Conservation (phyloP, 2,888 invertebrate genomes). For the Tinea semifulvella region DNA sequence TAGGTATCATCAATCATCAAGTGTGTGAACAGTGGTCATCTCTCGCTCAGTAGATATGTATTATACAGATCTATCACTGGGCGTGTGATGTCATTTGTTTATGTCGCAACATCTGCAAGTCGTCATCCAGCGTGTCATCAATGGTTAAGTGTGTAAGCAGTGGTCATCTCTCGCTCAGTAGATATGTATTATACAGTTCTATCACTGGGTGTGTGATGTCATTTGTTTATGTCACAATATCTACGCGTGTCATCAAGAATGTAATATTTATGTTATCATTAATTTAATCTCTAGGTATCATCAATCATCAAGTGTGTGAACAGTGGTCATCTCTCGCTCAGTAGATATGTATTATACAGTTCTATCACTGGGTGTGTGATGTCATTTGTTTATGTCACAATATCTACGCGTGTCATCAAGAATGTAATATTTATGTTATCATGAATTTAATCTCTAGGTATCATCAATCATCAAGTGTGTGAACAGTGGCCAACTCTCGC, state of each 20-base stretch:
- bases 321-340: slow-evolving; percentile 17
- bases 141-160: neutral
- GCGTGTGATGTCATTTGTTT: neutral
- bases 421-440: no score
- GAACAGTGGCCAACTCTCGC: slow-evolving; percentile 17
- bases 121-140: neutral
- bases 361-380: slow-evolving; percentile 30
- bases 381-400: slow-evolving; percentile 21
- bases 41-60: slow-evolving; percentile 9
- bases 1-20: no score
- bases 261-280: no score
- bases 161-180: slow-evolving; percentile 2
- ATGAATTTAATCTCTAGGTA: no score
- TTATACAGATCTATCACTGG: slow-evolving; percentile 13
- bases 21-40: neutral
- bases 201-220: slow-evolving; percentile 26
- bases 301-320: neutral
- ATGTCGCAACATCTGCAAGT: no score
- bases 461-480: no score
- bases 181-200: slow-evolving; percentile 15
- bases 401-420: neutral
- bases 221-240: neutral
- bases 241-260: neutral
- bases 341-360: slow-evolving; percentile 22
- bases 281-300: no score